phyloP scores from a whole-genome alignment of 2,113 vertebrate species.

The Syrmaticus mikado region DNA sequence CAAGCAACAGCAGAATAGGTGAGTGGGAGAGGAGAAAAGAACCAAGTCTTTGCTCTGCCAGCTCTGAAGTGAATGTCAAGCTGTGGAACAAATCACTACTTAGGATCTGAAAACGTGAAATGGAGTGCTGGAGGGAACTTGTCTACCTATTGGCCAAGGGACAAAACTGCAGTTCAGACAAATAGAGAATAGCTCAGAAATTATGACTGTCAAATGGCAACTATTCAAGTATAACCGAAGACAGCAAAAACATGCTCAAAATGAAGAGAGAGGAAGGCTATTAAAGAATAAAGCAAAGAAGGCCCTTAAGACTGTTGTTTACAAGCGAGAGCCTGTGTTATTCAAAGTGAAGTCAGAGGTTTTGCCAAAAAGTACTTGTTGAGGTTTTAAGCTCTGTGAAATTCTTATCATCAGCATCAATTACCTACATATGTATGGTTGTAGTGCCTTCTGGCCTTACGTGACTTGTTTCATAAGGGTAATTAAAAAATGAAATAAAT shows the following conservation, averaged over 20 bases:
- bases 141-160: not conserved
- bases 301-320: not conserved
- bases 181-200: not conserved
- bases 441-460: not conserved
- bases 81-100: not conserved
- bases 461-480: not conserved
- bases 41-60: not conserved
- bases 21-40: not conserved
- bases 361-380: not conserved
- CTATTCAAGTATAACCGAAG: not conserved
- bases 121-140: not conserved
- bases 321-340: not conserved
- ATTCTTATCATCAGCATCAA: not conserved
- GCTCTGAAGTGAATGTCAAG: not conserved
- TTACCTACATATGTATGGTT: not conserved
- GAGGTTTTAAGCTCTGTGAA: not conserved
- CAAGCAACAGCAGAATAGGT: not conserved
- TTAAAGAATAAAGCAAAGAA: not conserved
- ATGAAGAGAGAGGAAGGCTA: not conserved
- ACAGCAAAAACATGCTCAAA: not conserved
- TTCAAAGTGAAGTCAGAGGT: conserved; percentile 15
- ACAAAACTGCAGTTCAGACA: not conserved
- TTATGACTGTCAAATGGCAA: not conserved
- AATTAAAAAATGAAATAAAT: not conserved
- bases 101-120: not conserved